Percentiles rank a stretch among this genome's conserved stretches.
phyloP scores from a whole-genome alignment of 2,888 invertebrate species.

The Melanotus villosus region DNA sequence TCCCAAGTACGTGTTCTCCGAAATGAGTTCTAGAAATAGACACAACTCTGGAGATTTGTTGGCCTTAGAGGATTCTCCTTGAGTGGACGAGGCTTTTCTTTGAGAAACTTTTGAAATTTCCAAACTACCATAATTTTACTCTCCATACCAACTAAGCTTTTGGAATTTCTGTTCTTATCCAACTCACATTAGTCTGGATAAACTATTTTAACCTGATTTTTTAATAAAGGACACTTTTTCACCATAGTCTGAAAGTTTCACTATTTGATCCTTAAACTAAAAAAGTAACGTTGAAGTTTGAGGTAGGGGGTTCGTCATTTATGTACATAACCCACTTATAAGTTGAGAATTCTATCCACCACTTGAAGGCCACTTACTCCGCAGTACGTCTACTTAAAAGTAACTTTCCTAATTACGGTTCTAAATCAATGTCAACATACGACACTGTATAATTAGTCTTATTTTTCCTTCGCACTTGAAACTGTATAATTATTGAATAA shows the following conservation, averaged over 20 bases:
- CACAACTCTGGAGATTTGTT: too few species aligned
- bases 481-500: background rate
- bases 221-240: too few species aligned
- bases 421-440: conserved; percentile 3
- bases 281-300: background rate
- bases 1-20: too few species aligned
- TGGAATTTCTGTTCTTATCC: too few species aligned
- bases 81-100: background rate
- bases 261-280: too few species aligned
- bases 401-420: conserved; percentile 5
- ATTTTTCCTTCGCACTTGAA: background rate
- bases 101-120: background rate
- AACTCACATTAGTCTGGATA: too few species aligned
- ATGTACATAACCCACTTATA: background rate
- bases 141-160: too few species aligned
- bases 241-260: too few species aligned
- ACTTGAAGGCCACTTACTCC: background rate
- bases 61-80: too few species aligned
- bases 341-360: too few species aligned
- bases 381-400: conserved; percentile 5
- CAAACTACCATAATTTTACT: background rate
- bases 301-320: background rate
- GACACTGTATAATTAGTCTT: background rate
- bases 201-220: too few species aligned
- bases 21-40: too few species aligned